Conservation (phyloP, 2,797 vertebrate species). For the Anabacerthia variegaticeps region DNA sequence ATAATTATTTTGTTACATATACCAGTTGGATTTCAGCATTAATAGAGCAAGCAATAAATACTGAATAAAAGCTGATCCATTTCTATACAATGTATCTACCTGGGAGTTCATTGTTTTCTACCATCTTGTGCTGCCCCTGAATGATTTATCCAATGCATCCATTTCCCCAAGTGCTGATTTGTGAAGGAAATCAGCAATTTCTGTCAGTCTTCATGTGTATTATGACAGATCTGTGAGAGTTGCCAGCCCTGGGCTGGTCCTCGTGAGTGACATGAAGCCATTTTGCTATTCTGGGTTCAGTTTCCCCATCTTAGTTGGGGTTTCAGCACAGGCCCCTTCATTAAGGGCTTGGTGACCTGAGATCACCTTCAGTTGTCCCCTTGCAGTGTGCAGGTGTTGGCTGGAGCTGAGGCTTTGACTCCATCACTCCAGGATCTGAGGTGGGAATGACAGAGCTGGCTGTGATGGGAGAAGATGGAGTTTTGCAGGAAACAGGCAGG, state of each 20-base stretch:
- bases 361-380: background rate
- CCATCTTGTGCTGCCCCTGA: background rate
- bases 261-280: background rate
- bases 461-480: background rate
- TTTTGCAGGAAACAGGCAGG: background rate
- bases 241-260: background rate
- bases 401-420: background rate
- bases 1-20: slow-evolving; percentile 37
- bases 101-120: background rate
- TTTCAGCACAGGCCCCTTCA: background rate
- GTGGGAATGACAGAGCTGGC: background rate
- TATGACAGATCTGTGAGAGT: background rate
- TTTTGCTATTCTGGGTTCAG: background rate
- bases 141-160: background rate
- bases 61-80: slow-evolving; percentile 51
- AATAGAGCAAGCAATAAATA: slow-evolving; percentile 48
- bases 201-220: background rate
- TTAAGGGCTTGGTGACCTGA: too few relatives aligned
- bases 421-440: accelerated
- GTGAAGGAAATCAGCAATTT: background rate
- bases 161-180: background rate
- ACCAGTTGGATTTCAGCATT: slow-evolving; percentile 23
- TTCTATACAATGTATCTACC: background rate
- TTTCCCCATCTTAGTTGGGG: background rate
- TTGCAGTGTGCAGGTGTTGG: background rate